phyloP scores from a whole-genome alignment of 23 tunicate species.

The Trididemnum miniatum region DNA sequence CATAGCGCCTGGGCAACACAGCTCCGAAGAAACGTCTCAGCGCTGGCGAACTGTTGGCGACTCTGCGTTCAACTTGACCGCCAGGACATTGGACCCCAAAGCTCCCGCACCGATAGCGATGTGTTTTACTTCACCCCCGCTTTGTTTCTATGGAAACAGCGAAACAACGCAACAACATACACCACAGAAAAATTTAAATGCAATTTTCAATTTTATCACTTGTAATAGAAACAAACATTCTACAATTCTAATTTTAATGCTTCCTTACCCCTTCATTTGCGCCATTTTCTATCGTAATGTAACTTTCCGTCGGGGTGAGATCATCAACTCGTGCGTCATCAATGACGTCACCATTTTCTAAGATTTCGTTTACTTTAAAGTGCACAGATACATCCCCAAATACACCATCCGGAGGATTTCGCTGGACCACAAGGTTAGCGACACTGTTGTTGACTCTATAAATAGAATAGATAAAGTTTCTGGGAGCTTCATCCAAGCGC shows the following conservation, averaged over 20 bases:
- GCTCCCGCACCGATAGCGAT: too few relatives aligned
- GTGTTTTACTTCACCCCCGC: too few relatives aligned
- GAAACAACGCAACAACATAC: too few relatives aligned
- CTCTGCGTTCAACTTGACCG: too few relatives aligned
- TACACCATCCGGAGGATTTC: constrained; percentile 61
- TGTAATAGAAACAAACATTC: background rate
- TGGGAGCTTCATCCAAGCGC: too few relatives aligned
- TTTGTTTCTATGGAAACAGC: too few relatives aligned
- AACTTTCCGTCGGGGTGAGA: constrained; percentile 54
- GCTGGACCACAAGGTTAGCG: constrained; percentile 34
- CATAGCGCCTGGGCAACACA: too few relatives aligned
- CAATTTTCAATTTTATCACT: background rate
- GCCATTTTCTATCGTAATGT: constrained; percentile 62
- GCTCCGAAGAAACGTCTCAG: too few relatives aligned
- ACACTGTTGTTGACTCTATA: constrained; percentile 37
- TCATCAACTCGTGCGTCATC: constrained; percentile 12
- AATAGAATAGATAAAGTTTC: background rate
- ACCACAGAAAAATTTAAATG: background rate
- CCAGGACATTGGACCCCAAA: too few relatives aligned
- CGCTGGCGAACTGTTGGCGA: too few relatives aligned
- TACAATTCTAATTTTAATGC: too few relatives aligned
- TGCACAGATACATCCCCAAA: constrained; percentile 64
- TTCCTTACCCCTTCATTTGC: constrained; percentile 7
- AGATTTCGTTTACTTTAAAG: constrained; percentile 35
- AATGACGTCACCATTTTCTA: constrained; percentile 19